A percentile compares a stretch with the other conserved stretches of the same genome.
Conservation (phyloP, 1,140 invertebrate genomes). For the Trichonephila inaurata region DNA sequence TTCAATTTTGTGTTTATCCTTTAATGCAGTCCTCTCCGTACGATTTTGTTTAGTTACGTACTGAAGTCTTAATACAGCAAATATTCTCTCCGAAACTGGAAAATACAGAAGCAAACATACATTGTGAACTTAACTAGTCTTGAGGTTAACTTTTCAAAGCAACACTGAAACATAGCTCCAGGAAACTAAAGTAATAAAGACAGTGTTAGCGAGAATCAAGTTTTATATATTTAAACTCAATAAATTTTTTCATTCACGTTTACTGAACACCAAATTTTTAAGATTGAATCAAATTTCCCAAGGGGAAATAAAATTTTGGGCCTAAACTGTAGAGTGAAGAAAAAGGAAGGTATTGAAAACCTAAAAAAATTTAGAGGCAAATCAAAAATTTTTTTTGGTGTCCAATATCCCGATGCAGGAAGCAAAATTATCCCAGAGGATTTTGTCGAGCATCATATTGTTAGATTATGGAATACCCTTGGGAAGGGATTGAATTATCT, state of each 20-base stretch:
- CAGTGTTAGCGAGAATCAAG: too few species aligned
- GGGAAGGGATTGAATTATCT: conserved; percentile 8
- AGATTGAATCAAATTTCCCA: neutral
- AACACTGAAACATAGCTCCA: neutral
- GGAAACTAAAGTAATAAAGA: too few species aligned
- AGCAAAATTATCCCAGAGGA: conserved; percentile 1
- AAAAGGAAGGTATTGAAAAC: neutral
- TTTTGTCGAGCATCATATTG: neutral
- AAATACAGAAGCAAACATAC: neutral
- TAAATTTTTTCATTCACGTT: neutral
- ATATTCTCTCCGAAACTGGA: too few species aligned
- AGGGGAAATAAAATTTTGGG: neutral
- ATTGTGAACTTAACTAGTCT: neutral
- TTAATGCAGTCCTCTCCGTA: too few species aligned
- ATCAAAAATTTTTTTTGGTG: too few species aligned
- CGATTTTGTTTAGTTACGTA: too few species aligned
- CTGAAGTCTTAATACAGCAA: too few species aligned
- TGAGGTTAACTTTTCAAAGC: neutral
- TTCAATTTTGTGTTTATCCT: too few species aligned
- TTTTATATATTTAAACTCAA: too few species aligned
- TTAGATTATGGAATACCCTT: neutral
- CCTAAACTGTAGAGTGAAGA: neutral
- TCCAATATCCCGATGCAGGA: conserved; percentile 3
- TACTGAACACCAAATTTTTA: neutral
- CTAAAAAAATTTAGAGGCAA: too few species aligned